Base-by-base conservation (phyloP, 2,113 vertebrate genomes). In the Falco punctatus region DNA sequence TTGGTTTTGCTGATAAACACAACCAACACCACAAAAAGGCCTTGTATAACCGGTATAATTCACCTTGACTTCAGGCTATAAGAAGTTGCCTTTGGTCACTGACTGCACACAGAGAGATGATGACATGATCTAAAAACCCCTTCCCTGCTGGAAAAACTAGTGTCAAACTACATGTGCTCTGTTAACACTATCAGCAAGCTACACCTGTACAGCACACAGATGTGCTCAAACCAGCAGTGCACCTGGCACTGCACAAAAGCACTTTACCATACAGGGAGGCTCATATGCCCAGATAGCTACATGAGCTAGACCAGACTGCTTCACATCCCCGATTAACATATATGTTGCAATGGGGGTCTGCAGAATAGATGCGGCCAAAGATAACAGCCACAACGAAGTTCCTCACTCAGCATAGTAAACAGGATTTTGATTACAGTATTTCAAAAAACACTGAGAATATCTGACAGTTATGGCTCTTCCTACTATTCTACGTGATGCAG, bases 181-280 rank as follows among this genome's bases (percentile, higher is more conserved):
- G 15, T 1, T 21, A 73, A 22, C 6, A 3, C 49, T 20, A 33
- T 2, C 72, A 71, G 85, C 10, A 20, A 59, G 70, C 61, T 88
- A 33, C 44, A 92, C 33, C 71, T 48, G 79, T 30, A 62, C 18
- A 3, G 5, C 80, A 51, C 62, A 40, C 3, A 86, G 89, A 80
- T 57, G 33, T 20, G 65, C 73, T 22, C 1, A 0, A 75, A 32
- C 32, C 89, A 91, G 86, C 89, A 66, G 75, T 4, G 2, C n/a
- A 67, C 28, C 28, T 59, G 83, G 84, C 48, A 69, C 52, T 1
- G 33, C 28, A 66, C 72, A 59, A 11, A 11, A 57, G n/a, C 65
- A 12, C 2, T 3, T 75, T 55, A 38, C 17, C 5, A 0, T 5
- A 23, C 0, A 0, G 44, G 32, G 18, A 82, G 3, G 9, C 32